These are phyloP conservation scores for Acronicta aceris DNA, from an alignment of 2,888 invertebrate species.

Conservation along the genomic window DNA sequence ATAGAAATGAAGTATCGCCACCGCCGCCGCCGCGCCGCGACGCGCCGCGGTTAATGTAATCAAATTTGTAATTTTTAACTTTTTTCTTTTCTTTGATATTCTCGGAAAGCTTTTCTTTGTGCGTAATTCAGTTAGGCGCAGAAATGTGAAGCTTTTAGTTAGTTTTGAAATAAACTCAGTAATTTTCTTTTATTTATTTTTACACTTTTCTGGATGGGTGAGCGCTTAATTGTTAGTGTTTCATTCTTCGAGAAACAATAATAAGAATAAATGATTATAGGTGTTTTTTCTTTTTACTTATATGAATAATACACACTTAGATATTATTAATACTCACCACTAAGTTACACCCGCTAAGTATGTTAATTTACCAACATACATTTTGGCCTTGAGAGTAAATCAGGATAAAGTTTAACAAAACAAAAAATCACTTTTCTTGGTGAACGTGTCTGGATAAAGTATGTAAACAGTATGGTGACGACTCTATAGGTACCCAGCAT, in stretches of 20 bases:
- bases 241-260: slow-evolving; percentile 8
- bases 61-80: slow-evolving; percentile 80
- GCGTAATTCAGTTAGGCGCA: slow-evolving; percentile 64
- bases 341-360: too few relatives aligned
- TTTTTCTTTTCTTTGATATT: slow-evolving; percentile 65
- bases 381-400: too few relatives aligned
- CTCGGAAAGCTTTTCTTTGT: slow-evolving; percentile 59
- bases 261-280: slow-evolving; percentile 2
- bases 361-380: too few relatives aligned
- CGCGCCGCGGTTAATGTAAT: slow-evolving; percentile 72
- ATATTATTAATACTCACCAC: too few relatives aligned
- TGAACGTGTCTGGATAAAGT: too few relatives aligned
- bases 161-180: slow-evolving; percentile 43
- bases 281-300: too few relatives aligned
- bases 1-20: slow-evolving; percentile 67
- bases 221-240: slow-evolving; percentile 32
- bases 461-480: too few relatives aligned
- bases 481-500: too few relatives aligned
- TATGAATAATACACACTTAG: too few relatives aligned
- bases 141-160: slow-evolving; percentile 58
- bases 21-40: slow-evolving; percentile 45
- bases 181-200: slow-evolving; percentile 41
- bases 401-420: too few relatives aligned
- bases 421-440: too few relatives aligned
- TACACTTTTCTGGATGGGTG: slow-evolving; percentile 35